Evolutionary conservation across 2,888 invertebrate genomes (phyloP), one percentile per base, ranked within the genome.

Genomic region (Catocala fraxini): DNA sequence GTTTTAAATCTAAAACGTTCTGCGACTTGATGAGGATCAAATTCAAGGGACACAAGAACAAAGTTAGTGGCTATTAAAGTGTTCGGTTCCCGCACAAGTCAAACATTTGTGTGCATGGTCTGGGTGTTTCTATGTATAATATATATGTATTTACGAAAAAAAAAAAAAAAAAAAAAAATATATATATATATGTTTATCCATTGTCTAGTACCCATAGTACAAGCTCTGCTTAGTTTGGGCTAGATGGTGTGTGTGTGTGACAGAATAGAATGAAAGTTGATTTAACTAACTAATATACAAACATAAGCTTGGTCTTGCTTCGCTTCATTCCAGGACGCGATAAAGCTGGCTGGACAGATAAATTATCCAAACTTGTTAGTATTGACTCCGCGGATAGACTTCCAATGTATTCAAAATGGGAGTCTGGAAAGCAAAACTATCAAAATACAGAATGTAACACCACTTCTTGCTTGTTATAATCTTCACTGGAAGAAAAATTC

Each of bases 281-380:
- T 25, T 25, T 25, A 25, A 25, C 3, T 25, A 25, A 25, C 25
- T 25, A 25, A 25, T 25, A 25, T 0, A 25, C 25, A 3, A 25
- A 3, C 25, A 25, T 25, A 25, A 25, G 0, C 9, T 39, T 39
- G 12, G 0, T 39, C 5, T 46, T 47, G 39, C n/a, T 6, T 42
- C 51, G 51, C 63, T 89, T 93, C 63, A 25, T 25, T 25, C 3
- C 80, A 97, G 97, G 96, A 97, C 78, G 92, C 91, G 63, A 92
- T 97, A 52, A 94, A 94, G 69, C 82, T 97, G 48, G 88, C 87
- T 51, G 97, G 96, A 41, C 95, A 94, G 83, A 95, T 97, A 0
- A 96, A 96, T 86, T 97, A 95, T 81, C 97, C 97, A 0, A 96
- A 96, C 77, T 83, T 97, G 53, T 89, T 91, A 46, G 88, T 96